Conservation (phyloP, 2,888 invertebrate genomes). For the Anorthoa munda region DNA sequence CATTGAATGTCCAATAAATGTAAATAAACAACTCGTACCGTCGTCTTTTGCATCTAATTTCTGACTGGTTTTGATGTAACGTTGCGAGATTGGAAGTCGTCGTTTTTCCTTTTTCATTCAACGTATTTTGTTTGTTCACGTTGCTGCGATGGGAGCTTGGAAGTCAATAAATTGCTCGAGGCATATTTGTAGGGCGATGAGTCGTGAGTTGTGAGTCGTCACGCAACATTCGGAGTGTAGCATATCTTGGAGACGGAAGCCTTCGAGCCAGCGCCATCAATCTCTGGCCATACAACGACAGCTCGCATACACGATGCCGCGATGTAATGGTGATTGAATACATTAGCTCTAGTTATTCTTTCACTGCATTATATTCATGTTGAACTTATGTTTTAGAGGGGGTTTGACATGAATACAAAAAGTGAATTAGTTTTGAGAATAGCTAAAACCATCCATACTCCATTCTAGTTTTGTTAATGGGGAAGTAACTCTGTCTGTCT, state of each 20-base stretch:
- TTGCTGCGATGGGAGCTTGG: conserved; percentile 59
- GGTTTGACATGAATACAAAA: not conserved
- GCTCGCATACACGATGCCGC: conserved; percentile 66
- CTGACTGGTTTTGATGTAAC: not conserved
- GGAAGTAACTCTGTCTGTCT: too few relatives aligned
- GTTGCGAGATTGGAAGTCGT: not conserved
- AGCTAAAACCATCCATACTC: not conserved
- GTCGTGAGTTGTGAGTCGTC: conserved; percentile 77
- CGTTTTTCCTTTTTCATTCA: conserved; percentile 13
- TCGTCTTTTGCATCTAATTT: conserved; percentile 7
- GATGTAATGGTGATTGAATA: conserved; percentile 62
- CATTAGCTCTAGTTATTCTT: conserved; percentile 29
- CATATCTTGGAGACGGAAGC: conserved; percentile 79
- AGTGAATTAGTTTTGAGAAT: not conserved
- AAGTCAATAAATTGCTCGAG: conserved; percentile 73
- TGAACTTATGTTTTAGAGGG: not conserved
- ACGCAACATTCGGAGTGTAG: conserved; percentile 82
- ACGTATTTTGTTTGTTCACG: conserved; percentile 33
- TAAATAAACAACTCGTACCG: conserved; percentile 63
- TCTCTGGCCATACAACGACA: conserved; percentile 75
- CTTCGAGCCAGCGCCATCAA: conserved; percentile 80
- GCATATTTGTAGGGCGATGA: conserved; percentile 73
- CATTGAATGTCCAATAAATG: conserved; percentile 55
- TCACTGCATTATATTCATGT: not conserved
- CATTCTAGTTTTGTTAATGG: too few relatives aligned